A percentile compares a stretch with the other conserved stretches of the same genome.
phyloP scores from a whole-genome alignment of 2,113 vertebrate species.

The Colossoma macropomum region DNA sequence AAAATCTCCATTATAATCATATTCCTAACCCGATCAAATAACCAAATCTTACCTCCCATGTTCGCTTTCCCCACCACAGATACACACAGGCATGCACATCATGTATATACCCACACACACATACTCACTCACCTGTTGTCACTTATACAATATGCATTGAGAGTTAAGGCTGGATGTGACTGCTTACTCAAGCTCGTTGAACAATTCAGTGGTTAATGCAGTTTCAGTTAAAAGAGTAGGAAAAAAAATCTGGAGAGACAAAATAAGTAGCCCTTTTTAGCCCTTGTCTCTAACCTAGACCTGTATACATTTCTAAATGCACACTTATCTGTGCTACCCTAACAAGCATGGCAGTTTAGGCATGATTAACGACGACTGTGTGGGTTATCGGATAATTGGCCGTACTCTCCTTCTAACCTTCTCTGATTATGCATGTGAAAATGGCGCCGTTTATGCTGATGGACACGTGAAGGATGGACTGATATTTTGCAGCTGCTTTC shows the following conservation, averaged over 20 bases:
- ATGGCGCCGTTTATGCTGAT: constrained; percentile 26
- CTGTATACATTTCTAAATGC: not conserved
- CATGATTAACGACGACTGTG: constrained; percentile 43
- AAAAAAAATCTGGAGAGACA: not conserved
- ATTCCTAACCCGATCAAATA: no score
- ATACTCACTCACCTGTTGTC: no score
- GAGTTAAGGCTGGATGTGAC: not conserved
- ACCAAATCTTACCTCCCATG: no score
- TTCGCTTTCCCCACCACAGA: no score
- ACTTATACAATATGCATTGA: no score
- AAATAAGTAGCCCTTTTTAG: not conserved
- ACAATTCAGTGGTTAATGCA: not conserved
- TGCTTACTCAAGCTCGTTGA: not conserved
- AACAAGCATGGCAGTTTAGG: constrained; percentile 40
- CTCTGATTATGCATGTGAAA: constrained; percentile 53
- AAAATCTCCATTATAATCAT: no score
- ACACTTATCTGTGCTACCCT: constrained; percentile 12
- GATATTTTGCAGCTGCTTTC: constrained; percentile 44
- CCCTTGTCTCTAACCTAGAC: not conserved
- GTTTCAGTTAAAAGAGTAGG: not conserved
- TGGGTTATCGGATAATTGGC: constrained; percentile 32
- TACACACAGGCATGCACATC: no score
- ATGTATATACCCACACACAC: no score
- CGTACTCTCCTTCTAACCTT: constrained; percentile 28
- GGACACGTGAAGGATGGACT: constrained; percentile 40